Conservation (phyloP, 2,113 vertebrate genomes). For the Hypomesus transpacificus region DNA sequence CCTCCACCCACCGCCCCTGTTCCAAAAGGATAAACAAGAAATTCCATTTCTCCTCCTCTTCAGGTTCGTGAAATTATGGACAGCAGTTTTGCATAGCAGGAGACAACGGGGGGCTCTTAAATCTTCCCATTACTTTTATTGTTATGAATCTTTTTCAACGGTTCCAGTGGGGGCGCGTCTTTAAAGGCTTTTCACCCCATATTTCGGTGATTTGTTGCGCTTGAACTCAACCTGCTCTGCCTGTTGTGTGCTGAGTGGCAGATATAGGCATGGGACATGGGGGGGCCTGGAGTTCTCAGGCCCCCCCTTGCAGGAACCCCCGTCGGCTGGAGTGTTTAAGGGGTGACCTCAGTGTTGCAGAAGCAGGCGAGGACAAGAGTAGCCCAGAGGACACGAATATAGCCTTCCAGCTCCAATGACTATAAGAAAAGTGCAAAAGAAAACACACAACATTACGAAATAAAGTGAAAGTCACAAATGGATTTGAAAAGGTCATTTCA, state of each 20-base stretch:
- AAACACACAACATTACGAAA: too few species aligned
- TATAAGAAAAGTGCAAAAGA: too few species aligned
- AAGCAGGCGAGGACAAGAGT: too few species aligned
- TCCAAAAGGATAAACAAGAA: constrained; percentile 27
- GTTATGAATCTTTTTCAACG: constrained; percentile 57
- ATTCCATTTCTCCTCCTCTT: constrained; percentile 29
- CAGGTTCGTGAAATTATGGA: constrained; percentile 58
- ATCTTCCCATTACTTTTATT: constrained; percentile 44
- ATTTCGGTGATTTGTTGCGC: constrained; percentile 71
- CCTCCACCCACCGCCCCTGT: constrained; percentile 8
- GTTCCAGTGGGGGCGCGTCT: constrained; percentile 46
- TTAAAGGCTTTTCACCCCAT: constrained; percentile 62
- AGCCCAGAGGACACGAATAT: too few species aligned
- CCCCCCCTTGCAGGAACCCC: constrained; percentile 23
- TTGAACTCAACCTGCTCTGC: constrained; percentile 60
- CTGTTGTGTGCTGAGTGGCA: constrained; percentile 56
- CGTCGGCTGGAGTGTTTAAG: constrained; percentile 23
- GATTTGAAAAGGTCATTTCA: too few species aligned
- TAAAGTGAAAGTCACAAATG: too few species aligned
- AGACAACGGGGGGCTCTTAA: constrained; percentile 41
- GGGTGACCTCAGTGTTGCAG: too few species aligned
- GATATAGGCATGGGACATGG: constrained; percentile 56
- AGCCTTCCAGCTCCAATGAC: too few species aligned
- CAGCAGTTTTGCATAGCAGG: constrained; percentile 47
- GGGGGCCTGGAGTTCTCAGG: constrained; percentile 61